A percentile compares a stretch with the other conserved stretches of the same genome.
Evolutionary conservation across 2,797 vertebrate species (phyloP).

Genomic region (Crenichthys baileyi): DNA sequence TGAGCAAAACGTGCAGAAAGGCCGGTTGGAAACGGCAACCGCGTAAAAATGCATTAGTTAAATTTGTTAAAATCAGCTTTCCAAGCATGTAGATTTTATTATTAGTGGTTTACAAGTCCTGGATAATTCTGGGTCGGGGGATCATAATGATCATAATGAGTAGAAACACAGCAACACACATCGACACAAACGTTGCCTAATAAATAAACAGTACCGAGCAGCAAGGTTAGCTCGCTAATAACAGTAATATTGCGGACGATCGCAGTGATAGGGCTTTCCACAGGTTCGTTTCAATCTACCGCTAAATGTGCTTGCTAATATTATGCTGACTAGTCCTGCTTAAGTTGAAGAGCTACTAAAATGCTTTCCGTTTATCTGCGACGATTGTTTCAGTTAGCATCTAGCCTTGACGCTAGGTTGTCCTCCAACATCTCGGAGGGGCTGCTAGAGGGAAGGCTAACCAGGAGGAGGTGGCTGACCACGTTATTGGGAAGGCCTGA

Average conservation of each 20-base stretch:
- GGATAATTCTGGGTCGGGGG: not conserved
- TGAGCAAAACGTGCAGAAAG: not conserved
- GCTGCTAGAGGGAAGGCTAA: constrained; percentile 26
- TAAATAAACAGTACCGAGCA: not conserved
- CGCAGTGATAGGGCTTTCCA: not conserved
- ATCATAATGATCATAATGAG: not conserved
- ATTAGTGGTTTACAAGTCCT: not conserved
- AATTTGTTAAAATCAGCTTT: not conserved
- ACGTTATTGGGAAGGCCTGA: constrained; percentile 35
- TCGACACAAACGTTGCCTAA: not conserved
- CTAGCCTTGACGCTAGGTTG: not conserved
- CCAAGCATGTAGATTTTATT: not conserved
- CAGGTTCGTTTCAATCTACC: not conserved
- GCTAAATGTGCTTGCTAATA: not conserved
- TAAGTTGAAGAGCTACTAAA: not conserved
- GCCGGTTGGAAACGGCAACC: not conserved
- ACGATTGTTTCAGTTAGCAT: constrained; percentile 12
- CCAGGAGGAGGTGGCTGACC: constrained; percentile 22
- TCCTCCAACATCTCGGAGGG: constrained; percentile 6
- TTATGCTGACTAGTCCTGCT: not conserved
- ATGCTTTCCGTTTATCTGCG: not conserved
- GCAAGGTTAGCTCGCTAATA: not conserved
- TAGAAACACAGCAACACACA: not conserved
- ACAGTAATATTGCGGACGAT: not conserved
- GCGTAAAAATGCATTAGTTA: not conserved